Conservation (phyloP, 2,113 vertebrate species). For the Carassius gibelio region DNA sequence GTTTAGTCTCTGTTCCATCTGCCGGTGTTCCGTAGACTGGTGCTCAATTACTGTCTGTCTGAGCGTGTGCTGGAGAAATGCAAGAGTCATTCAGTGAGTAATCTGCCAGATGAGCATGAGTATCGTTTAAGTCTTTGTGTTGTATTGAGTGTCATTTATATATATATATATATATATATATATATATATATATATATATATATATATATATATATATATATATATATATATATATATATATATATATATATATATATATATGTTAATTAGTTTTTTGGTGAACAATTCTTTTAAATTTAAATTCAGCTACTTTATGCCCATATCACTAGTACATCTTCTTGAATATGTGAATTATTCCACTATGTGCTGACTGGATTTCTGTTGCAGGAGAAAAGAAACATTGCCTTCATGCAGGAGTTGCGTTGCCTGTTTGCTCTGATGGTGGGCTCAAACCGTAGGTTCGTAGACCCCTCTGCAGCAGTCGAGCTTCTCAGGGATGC, state of each 20-base stretch:
- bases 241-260: no score
- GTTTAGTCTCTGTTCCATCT: slow-evolving; percentile 94
- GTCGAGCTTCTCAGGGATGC: slow-evolving; percentile 89
- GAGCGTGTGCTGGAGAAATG: slow-evolving; percentile 83
- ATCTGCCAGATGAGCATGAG: slow-evolving; percentile 7
- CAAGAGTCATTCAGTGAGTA: slow-evolving; percentile 84
- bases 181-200: no score
- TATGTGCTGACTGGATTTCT: not conserved
- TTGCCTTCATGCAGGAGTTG: slow-evolving; percentile 95
- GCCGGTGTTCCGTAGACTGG: slow-evolving; percentile 89
- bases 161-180: no score
- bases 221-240: no score
- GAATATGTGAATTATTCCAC: slow-evolving; percentile 31
- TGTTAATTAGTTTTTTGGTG: no score
- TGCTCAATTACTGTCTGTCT: slow-evolving; percentile 89
- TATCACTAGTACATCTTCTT: slow-evolving; percentile 69
- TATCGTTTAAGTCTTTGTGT: slow-evolving; percentile 9
- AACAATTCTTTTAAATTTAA: not conserved
- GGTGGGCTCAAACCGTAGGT: slow-evolving; percentile 90
- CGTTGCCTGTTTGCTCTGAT: slow-evolving; percentile 92
- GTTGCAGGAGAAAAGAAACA: slow-evolving; percentile 90
- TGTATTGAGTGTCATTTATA: not conserved
- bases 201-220: slow-evolving; percentile 60
- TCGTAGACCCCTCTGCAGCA: slow-evolving; percentile 90
- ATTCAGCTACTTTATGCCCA: slow-evolving; percentile 73